Conservation (phyloP, 2,888 invertebrate genomes). For the Elegia similella region DNA sequence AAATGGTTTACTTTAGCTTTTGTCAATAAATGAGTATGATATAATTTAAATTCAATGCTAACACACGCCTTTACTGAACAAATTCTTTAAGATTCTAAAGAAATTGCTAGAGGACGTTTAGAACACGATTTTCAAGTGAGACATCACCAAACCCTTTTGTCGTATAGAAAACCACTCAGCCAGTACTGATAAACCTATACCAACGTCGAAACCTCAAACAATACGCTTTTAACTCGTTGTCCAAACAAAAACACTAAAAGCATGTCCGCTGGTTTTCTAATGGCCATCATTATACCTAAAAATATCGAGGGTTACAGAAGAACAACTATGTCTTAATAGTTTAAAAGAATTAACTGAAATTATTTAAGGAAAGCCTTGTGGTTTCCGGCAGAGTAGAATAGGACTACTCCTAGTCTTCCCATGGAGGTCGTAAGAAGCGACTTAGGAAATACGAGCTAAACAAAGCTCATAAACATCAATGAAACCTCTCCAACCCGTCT, state of each 20-base stretch:
- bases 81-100: background rate
- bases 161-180: conserved; percentile 5
- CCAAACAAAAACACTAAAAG: conserved; percentile 21
- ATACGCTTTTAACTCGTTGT: conserved; percentile 19
- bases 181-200: conserved; percentile 4
- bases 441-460: too few relatives aligned
- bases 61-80: too few relatives aligned
- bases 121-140: conserved; percentile 11
- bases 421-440: too few relatives aligned
- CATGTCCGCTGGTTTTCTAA: conserved; percentile 12
- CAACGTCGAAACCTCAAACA: conserved; percentile 18
- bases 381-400: too few relatives aligned
- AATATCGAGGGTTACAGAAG: conserved; percentile 11
- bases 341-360: too few relatives aligned
- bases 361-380: too few relatives aligned
- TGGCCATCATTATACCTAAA: conserved; percentile 7
- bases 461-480: too few relatives aligned
- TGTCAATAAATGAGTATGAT: too few relatives aligned
- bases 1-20: too few relatives aligned
- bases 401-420: too few relatives aligned
- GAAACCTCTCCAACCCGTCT: too few relatives aligned
- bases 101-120: background rate
- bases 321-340: background rate
- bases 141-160: conserved; percentile 17
- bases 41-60: too few relatives aligned